Evolutionary conservation across 2,797 vertebrate genomes (phyloP).

Genomic region (Coreius guichenoti): DNA sequence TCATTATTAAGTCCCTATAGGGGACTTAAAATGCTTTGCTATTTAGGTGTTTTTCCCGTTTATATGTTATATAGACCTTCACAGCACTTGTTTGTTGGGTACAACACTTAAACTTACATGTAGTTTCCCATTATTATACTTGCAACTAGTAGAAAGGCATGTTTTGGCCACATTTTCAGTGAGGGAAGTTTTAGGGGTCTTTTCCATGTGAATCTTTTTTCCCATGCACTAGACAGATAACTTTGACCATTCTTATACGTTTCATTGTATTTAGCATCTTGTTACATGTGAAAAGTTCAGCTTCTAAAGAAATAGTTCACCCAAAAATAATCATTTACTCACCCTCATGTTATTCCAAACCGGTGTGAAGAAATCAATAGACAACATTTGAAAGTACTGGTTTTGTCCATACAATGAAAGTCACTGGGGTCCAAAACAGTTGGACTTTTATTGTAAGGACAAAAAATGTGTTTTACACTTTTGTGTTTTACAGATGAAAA

Average conservation of each 20-base stretch:
- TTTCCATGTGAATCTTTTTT: background rate
- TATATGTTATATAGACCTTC: slow-evolving; percentile 3
- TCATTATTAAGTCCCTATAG: slow-evolving; percentile 42
- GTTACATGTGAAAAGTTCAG: background rate
- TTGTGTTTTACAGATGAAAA: background rate
- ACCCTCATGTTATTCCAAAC: background rate
- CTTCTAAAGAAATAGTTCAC: background rate
- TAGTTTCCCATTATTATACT: background rate
- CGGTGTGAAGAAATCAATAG: background rate
- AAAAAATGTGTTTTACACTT: background rate
- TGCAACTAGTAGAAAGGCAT: background rate
- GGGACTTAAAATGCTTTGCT: slow-evolving; percentile 26
- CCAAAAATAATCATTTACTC: background rate
- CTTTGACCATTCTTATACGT: background rate
- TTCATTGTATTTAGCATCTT: background rate
- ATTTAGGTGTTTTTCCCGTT: slow-evolving; percentile 10
- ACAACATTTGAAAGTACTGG: background rate
- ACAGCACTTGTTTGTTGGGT: background rate
- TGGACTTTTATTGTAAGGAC: background rate
- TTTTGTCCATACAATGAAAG: background rate
- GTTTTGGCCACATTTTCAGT: background rate
- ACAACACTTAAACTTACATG: background rate
- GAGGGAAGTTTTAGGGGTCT: background rate
- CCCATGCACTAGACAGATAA: background rate
- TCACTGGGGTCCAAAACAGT: background rate